Evolutionary conservation across 2,888 invertebrate genomes (phyloP), one percentile per base, ranked within the genome.

Genomic region (Piscicola geometra): DNA sequence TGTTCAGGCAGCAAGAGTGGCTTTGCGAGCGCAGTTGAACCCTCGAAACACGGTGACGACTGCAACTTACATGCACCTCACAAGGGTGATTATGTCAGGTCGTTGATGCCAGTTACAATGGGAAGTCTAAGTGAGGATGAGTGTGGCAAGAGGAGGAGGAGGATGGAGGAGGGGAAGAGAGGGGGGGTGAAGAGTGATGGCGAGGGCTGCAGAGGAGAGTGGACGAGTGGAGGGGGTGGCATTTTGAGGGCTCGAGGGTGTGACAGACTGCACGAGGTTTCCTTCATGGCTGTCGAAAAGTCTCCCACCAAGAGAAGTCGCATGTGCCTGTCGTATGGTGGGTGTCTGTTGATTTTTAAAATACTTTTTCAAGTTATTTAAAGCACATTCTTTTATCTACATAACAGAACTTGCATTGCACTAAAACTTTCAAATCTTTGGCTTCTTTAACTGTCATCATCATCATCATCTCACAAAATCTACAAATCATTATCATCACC

Each of bases 301-400:
- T 56, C 60, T n/a, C 60, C 60, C n/a, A n/a, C n/a, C n/a, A 56
- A 56, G 60, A 56, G 60, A n/a, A 56, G n/a, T n/a, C 60, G 60
- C 60, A 18, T 56, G n/a, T 56, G 60, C n/a, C 60, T 56, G 9
- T 56, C 60, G 9, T 18, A n/a, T 25, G 60, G 60, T 56, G 25
- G 21, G 60, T 56, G 9, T 56, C 12, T 56, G 25, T 56, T 5
- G 5, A 5, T 56, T 3, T 47, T 47, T 47, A n/a, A n/a, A n/a
- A n/a, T n/a, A n/a, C n/a, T n/a, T n/a, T n/a, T n/a, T n/a, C n/a
- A n/a, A n/a, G n/a, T n/a, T n/a, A n/a, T n/a, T n/a, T n/a, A n/a
- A n/a, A n/a, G n/a, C n/a, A n/a, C n/a, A n/a, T n/a, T n/a, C n/a
- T n/a, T n/a, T n/a, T n/a, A n/a, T n/a, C n/a, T n/a, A n/a, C n/a